Percentiles rank a stretch among this genome's conserved stretches.
These are phyloP conservation scores for Nixonia krombeini DNA, from an alignment of 1,140 invertebrate species.

Conservation along the genomic window DNA sequence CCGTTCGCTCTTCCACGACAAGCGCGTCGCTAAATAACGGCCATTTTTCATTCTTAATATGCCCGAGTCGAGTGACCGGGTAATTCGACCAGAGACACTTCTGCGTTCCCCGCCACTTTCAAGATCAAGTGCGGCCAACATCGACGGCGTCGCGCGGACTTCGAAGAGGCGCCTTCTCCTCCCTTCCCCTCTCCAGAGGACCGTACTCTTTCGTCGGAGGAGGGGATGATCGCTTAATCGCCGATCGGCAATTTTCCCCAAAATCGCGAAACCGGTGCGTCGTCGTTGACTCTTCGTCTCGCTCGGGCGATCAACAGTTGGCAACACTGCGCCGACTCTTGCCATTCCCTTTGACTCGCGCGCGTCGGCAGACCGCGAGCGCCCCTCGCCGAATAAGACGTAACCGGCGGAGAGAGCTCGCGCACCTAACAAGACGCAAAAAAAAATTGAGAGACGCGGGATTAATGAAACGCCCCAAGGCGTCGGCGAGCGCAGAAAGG, in stretches of 20 bases:
- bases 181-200: too few species aligned
- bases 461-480: slow-evolving; percentile 69
- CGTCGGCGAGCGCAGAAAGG: slow-evolving; percentile 62
- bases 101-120: slow-evolving; percentile 2
- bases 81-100: slow-evolving; percentile 32
- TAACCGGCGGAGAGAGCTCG: slow-evolving; percentile 52
- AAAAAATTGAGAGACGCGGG: slow-evolving; percentile 71
- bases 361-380: slow-evolving; percentile 48
- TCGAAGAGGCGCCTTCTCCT: too few species aligned
- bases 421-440: slow-evolving; percentile 68
- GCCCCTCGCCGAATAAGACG: slow-evolving; percentile 56
- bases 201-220: too few species aligned
- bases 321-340: slow-evolving; percentile 1
- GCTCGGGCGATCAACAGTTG: not conserved
- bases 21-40: slow-evolving; percentile 27
- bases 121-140: not conserved
- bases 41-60: slow-evolving; percentile 43
- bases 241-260: too few species aligned
- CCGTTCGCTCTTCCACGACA: slow-evolving; percentile 18
- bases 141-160: too few species aligned
- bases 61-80: slow-evolving; percentile 11
- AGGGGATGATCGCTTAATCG: too few species aligned
- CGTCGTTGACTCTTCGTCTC: too few species aligned
- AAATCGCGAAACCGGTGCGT: too few species aligned
- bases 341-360: slow-evolving; percentile 11